Evolutionary conservation across 2,797 vertebrate genomes (phyloP).

Genomic region (Enteromius mattozi): DNA sequence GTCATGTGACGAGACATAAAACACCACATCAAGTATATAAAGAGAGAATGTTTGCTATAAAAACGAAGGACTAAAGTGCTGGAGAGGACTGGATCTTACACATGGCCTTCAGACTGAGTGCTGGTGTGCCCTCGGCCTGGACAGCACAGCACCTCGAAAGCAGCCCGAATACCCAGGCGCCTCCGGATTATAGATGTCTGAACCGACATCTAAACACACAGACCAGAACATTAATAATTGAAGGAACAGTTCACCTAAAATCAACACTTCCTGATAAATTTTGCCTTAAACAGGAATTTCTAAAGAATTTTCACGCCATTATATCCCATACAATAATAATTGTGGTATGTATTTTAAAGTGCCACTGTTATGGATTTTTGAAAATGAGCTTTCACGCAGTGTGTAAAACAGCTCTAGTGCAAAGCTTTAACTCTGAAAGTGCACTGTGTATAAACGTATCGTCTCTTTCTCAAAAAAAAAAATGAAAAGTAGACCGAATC

Average conservation of each 20-base stretch:
- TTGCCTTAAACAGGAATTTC: not conserved
- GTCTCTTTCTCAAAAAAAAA: no score
- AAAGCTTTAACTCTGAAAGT: no score
- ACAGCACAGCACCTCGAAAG: conserved; percentile 88
- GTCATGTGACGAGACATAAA: not conserved
- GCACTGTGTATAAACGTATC: no score
- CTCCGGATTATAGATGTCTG: conserved; percentile 91
- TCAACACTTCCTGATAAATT: not conserved
- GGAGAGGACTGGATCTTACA: conserved; percentile 58
- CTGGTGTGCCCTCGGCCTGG: conserved; percentile 46
- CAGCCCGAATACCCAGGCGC: conserved; percentile 88
- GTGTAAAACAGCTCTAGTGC: no score
- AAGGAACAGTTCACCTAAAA: not conserved
- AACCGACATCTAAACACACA: conserved; percentile 85
- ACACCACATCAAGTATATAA: not conserved
- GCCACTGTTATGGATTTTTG: no score
- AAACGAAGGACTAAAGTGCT: not conserved
- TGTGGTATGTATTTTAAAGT: not conserved
- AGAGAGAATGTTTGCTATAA: not conserved
- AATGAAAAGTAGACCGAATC: no score
- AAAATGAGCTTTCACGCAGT: no score
- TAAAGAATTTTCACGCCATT: no score
- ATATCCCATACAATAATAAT: not conserved
- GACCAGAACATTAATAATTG: not conserved
- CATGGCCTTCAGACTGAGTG: conserved; percentile 38